phyloP scores from a whole-genome alignment of 2,888 invertebrate genomes.

The Coremacera marginata region DNA sequence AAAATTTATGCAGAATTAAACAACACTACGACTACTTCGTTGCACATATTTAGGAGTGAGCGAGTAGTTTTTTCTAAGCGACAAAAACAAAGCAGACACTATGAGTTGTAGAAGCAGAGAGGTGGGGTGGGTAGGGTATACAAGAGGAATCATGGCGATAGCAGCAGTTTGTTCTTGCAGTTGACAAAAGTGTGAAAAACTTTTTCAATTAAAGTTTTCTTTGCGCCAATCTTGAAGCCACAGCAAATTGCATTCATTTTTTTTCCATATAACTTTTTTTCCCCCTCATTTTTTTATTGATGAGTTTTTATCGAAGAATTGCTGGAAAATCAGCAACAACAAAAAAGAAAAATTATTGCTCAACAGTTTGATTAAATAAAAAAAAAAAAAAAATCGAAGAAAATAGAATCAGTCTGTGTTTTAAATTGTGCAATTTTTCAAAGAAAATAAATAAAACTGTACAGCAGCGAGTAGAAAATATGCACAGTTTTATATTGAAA shows the following conservation, averaged over 20 bases:
- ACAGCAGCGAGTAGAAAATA: no score
- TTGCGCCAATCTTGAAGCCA: background rate
- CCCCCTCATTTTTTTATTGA: background rate
- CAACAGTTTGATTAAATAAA: background rate
- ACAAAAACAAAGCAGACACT: background rate
- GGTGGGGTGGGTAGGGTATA: no score
- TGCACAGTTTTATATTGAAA: no score
- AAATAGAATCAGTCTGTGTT: no score
- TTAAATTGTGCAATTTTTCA: no score
- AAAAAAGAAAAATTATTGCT: background rate
- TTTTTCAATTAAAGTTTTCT: conserved; percentile 22
- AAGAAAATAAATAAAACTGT: no score
- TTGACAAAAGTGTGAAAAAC: conserved; percentile 7
- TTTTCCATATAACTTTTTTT: background rate
- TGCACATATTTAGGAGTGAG: no score
- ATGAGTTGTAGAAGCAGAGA: no score
- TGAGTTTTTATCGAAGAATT: background rate
- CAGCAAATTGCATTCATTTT: background rate
- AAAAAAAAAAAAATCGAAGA: background rate
- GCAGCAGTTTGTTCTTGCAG: background rate
- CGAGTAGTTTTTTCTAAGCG: no score
- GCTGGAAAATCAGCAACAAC: background rate
- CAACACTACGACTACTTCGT: no score
- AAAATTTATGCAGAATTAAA: background rate
- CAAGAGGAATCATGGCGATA: no score